Evolutionary conservation across 2,888 invertebrate species (phyloP), one percentile per base, ranked within the genome.

Genomic region (Sphinx pinastri): DNA sequence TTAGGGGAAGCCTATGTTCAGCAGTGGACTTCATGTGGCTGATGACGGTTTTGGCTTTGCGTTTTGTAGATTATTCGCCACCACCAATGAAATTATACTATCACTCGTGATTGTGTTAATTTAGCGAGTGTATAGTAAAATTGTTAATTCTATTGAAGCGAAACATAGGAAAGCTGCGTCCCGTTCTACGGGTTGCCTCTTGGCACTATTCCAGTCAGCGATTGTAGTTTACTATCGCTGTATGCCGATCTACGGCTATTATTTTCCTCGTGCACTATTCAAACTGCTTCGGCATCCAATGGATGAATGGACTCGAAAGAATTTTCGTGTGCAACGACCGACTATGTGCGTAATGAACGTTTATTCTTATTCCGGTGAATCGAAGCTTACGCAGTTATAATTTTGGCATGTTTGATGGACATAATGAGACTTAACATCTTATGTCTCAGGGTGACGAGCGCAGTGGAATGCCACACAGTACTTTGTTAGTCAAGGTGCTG

Each of bases 121-220:
- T 67, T 49, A 14, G 25, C 1, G 38, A 38, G 75, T 76, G 83
- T 77, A 82, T 80, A 83, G 84, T 79, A 84, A 87, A 90, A 90
- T 90, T 89, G 90, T 91, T 89, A 90, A 91, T 91, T 87, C 89
- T 82, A 88, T 88, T 87, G 87, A 80, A 84, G 84, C 86, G 87
- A 88, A 89, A 88, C 88, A 91, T 85, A 87, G 87, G 88, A 87
- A 88, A 83, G 80, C 81, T 80, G 77, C 79, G 74, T 71, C 75
- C 81, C 77, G 79, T 77, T 80, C 78, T 77, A 79, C 78, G 80
- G 81, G 73, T 16, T 47, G 63, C 63, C 49, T 55, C 83, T 88
- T 93, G 93, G 93, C 92, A 87, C 73, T 71, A 77, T 82, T 91
- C 93, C 93, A 93, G 89, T 85, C 86, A 84, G 81, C 88, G 86